These are phyloP conservation scores for Triplophysa yarkandensis DNA, from an alignment of 2,797 vertebrate species.

Conservation along the genomic window DNA sequence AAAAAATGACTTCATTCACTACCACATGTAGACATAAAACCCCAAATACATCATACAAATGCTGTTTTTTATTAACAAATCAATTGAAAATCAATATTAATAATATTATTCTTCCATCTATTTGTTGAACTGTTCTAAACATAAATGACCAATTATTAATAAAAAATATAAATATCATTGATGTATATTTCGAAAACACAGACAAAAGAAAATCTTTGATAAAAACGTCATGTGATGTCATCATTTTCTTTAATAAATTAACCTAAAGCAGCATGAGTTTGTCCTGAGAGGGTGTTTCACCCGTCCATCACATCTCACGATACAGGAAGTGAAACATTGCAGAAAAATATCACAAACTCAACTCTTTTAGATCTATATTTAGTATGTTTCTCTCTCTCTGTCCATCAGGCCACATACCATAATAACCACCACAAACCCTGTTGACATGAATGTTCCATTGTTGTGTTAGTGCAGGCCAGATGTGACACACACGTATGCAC, in stretches of 20 bases:
- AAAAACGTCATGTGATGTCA: no score
- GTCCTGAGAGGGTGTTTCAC: constrained; percentile 61
- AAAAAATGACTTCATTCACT: no score
- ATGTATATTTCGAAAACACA: no score
- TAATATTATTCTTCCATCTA: background rate
- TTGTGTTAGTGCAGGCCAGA: constrained; percentile 12
- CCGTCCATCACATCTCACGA: constrained; percentile 22
- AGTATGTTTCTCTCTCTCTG: constrained; percentile 12
- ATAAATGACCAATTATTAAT: no score
- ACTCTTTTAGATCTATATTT: constrained; percentile 51
- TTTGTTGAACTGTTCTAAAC: background rate
- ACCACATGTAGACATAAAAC: no score
- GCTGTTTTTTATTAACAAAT: no score
- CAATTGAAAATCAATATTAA: no score
- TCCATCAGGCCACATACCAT: constrained; percentile 26
- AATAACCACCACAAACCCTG: constrained; percentile 52
- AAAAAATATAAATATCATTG: background rate
- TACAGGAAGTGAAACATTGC: constrained; percentile 47
- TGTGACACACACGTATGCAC: constrained; percentile 31
- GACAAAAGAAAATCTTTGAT: no score
- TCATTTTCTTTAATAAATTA: no score
- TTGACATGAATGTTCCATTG: constrained; percentile 36
- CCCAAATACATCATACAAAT: no score
- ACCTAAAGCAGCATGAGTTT: no score
- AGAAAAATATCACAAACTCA: constrained; percentile 33